phyloP scores from a whole-genome alignment of 2,888 invertebrate species.

The Dione vanillae region DNA sequence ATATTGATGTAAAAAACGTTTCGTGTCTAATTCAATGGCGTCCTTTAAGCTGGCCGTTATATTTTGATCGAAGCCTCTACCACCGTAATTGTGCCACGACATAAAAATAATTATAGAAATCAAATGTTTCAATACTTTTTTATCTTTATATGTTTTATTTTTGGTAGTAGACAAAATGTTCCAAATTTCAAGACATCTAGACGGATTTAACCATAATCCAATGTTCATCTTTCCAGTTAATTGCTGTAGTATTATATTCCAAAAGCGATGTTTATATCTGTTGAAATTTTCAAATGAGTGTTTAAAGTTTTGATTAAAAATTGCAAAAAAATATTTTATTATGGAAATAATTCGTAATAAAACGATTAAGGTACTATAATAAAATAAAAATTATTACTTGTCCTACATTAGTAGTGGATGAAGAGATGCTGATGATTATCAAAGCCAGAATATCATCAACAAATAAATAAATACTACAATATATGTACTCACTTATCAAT shows the following conservation, averaged over 20 bases:
- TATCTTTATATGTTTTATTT: conserved; percentile 57
- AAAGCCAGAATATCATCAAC: not conserved
- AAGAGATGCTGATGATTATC: too few species aligned
- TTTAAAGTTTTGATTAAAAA: too few species aligned
- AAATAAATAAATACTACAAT: not conserved
- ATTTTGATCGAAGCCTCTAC: conserved; percentile 22
- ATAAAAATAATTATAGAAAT: conserved; percentile 60
- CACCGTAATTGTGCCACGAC: conserved; percentile 54
- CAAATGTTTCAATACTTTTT: conserved; percentile 59
- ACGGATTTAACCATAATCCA: conserved; percentile 65
- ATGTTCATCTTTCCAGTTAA: conserved; percentile 58
- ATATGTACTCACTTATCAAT: conserved; percentile 60
- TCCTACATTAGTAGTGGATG: too few species aligned
- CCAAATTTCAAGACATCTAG: conserved; percentile 71
- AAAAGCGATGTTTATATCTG: conserved; percentile 70
- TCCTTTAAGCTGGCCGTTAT: conserved; percentile 57
- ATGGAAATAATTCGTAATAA: too few species aligned
- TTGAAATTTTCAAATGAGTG: too few species aligned
- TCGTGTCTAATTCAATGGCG: conserved; percentile 59
- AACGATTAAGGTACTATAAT: too few species aligned
- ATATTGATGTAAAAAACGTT: conserved; percentile 55
- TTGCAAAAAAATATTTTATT: too few species aligned
- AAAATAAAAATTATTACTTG: too few species aligned
- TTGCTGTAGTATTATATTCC: conserved; percentile 72
- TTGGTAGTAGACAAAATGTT: conserved; percentile 59